Percentiles rank a stretch among this genome's conserved stretches.
These are phyloP conservation scores for Holacanthus passer DNA, from an alignment of 2,113 vertebrate species.

Conservation along the genomic window DNA sequence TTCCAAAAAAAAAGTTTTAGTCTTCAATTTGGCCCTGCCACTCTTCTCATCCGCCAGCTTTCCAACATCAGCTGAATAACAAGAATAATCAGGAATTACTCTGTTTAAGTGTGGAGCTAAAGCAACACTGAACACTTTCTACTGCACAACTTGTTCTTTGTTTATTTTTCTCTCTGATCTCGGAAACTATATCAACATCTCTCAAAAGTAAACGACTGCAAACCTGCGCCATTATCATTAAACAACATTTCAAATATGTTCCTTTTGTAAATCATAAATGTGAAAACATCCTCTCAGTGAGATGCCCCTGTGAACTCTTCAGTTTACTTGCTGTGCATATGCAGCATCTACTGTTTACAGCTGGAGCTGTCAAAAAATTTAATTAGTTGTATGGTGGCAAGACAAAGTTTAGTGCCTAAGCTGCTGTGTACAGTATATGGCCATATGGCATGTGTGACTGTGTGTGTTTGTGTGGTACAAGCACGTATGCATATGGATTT, in stretches of 20 bases:
- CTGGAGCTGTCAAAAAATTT: constrained; percentile 9
- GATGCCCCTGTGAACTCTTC: constrained; percentile 2
- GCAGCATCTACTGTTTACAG: background rate
- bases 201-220: background rate
- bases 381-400: background rate
- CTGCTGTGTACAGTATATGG: background rate
- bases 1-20: constrained; percentile 30
- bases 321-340: background rate
- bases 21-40: constrained; percentile 39
- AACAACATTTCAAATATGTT: background rate
- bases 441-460: constrained; percentile 14
- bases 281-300: background rate
- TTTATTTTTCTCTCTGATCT: background rate
- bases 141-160: constrained; percentile 21
- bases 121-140: constrained; percentile 3
- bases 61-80: constrained; percentile 29
- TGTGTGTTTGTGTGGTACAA: background rate
- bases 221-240: background rate
- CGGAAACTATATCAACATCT: background rate
- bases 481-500: background rate
- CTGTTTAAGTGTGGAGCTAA: constrained; percentile 31
- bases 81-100: constrained; percentile 41
- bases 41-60: constrained; percentile 44
- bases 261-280: background rate
- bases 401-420: constrained; percentile 8